phyloP scores from a whole-genome alignment of 2,888 invertebrate species.

The Pantelozetes paolii region DNA sequence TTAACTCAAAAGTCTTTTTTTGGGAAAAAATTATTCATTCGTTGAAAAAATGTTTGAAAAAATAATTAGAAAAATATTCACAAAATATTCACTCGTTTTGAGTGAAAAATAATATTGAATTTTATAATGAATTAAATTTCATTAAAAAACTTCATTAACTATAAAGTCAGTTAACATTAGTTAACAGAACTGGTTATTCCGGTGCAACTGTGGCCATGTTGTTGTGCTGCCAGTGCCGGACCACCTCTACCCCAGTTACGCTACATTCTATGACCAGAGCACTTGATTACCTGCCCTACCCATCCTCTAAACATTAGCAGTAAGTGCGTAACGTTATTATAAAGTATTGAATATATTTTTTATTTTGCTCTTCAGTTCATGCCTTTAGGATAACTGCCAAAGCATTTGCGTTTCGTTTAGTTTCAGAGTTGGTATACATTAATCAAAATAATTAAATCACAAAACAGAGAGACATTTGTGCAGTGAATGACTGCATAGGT shows the following conservation, averaged over 20 bases:
- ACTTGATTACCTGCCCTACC: conserved; percentile 20
- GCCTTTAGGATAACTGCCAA: not conserved
- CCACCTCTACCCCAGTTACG: conserved; percentile 19
- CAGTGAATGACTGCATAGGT: not conserved
- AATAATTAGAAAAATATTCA: not conserved
- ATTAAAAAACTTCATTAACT: conserved; percentile 17
- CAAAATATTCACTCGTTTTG: not conserved
- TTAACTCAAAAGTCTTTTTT: not conserved
- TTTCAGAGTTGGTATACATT: conserved; percentile 23
- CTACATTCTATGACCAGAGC: not conserved
- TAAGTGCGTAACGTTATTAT: conserved; percentile 30
- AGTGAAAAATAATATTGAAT: not conserved
- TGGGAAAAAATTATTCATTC: not conserved
- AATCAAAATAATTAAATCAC: conserved; percentile 29
- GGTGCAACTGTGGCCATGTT: not conserved
- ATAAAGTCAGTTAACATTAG: not conserved
- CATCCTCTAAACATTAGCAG: not conserved
- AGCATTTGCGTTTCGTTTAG: not conserved
- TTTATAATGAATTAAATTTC: conserved; percentile 1
- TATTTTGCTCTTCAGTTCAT: not conserved
- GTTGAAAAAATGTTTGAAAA: not conserved
- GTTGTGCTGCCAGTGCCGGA: not conserved
- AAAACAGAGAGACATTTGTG: conserved; percentile 17
- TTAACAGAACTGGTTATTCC: not conserved
- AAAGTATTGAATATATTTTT: conserved; percentile 24